Conservation (phyloP, 2,888 invertebrate genomes). For the Agriotes lineatus region DNA sequence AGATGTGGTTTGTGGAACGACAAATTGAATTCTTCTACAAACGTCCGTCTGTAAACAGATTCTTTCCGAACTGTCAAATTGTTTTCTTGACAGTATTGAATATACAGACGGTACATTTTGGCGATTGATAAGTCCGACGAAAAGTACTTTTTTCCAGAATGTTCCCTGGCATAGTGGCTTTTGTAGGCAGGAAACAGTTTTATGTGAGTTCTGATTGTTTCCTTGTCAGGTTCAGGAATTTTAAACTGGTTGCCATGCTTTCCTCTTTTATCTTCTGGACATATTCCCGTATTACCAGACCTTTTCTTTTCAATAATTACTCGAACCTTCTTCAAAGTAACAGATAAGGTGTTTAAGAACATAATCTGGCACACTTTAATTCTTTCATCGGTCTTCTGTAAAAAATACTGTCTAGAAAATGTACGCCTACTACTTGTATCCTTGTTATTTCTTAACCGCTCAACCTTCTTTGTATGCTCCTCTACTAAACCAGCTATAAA, state of each 20-base stretch:
- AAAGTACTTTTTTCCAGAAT: constrained; percentile 13
- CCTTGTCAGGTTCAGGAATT: constrained; percentile 13
- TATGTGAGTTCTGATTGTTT: constrained; percentile 10
- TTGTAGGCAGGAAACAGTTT: constrained; percentile 23
- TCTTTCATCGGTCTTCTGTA: background rate
- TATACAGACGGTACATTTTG: constrained; percentile 14
- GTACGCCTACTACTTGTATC: too few species aligned
- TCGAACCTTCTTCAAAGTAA: constrained; percentile 9
- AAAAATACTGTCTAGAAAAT: too few species aligned
- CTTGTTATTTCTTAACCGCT: background rate
- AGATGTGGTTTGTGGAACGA: constrained; percentile 20
- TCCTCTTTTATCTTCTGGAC: constrained; percentile 24
- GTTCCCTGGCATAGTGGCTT: constrained; percentile 15
- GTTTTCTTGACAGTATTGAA: background rate
- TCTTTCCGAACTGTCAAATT: constrained; percentile 20
- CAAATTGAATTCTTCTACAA: constrained; percentile 27
- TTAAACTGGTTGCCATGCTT: constrained; percentile 16
- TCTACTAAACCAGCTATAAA: constrained; percentile 1
- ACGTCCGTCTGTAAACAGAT: constrained; percentile 18
- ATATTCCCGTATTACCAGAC: constrained; percentile 11
- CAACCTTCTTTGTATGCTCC: background rate
- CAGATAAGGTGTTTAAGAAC: constrained; percentile 6
- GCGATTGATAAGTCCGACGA: constrained; percentile 6
- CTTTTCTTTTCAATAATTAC: constrained; percentile 25
- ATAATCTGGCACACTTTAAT: constrained; percentile 3